Evolutionary conservation across 2,797 vertebrate genomes (phyloP), one percentile per base, ranked within the genome.

Genomic region (Tragopan temminckii): DNA sequence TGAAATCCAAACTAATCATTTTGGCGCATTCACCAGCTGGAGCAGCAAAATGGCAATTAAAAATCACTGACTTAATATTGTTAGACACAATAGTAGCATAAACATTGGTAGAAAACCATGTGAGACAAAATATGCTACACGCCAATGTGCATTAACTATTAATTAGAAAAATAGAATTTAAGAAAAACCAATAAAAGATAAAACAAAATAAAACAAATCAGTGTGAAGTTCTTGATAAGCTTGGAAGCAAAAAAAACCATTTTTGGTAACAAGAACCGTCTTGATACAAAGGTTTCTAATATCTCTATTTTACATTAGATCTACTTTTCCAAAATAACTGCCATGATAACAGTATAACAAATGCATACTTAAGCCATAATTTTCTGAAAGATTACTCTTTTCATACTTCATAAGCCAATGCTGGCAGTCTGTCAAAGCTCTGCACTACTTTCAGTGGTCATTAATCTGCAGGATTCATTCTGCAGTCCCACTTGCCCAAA

Each of bases 41-140:
- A 96, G 5, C 38, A 72, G 75, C 62, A 85, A 85, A 19, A 38
- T 83, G 79, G 88, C 76, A 91, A 93, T 89, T 95, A 83, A 89
- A 90, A 92, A 76, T 80, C 42, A 78, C n/a, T 69, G 69, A 76
- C 17, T 91, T 71, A 78, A 62, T 58, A 57, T 46, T 88, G 68
- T 85, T 61, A 94, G 67, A 72, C 77, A 95, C 67, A 93, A 96
- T 68, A 70, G 84, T 90, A 85, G 72, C 43, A 89, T 35, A 85
- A 89, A 93, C 66, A 89, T 66, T 92, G 87, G 38, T 69, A 93
- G 62, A 81, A 91, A 69, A 46, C 14, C 25, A 48, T 16, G 43
- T 75, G 62, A 85, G n/a, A 91, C 75, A 69, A n/a, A 91, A 75
- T 84, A 72, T 66, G 64, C 6, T 38, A 72, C 53, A 71, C 9